Percentiles rank a stretch among this genome's conserved stretches.
Evolutionary conservation across 2,797 vertebrate species (phyloP).

Genomic region (Hapalemur alaotrensis): DNA sequence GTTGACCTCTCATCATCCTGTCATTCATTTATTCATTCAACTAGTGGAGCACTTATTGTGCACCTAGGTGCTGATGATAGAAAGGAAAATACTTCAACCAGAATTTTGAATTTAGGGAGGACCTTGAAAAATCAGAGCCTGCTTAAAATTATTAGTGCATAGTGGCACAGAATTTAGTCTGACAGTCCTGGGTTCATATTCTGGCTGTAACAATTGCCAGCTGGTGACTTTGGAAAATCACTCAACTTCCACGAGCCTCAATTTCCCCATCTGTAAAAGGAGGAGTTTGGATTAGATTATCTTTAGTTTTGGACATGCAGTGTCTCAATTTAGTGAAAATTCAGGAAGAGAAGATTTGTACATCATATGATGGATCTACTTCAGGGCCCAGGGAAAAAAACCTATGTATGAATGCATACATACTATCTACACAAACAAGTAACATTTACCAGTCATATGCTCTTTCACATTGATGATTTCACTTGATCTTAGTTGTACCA

Average conservation of each 20-base stretch:
- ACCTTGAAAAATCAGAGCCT: not conserved
- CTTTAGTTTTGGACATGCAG: not conserved
- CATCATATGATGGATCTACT: not conserved
- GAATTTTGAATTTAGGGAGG: not conserved
- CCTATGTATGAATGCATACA: not conserved
- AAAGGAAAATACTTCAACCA: not conserved
- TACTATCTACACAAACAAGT: not conserved
- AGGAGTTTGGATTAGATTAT: not conserved
- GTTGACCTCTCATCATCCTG: not conserved
- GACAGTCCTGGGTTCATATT: not conserved
- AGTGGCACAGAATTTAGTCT: not conserved
- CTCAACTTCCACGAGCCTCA: not conserved
- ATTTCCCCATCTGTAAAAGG: not conserved
- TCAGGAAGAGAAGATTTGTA: not conserved
- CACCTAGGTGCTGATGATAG: not conserved
- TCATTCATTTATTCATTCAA: not conserved
- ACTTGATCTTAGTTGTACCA: not conserved
- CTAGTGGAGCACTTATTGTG: not conserved
- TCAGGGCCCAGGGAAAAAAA: not conserved
- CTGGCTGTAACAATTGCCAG: not conserved
- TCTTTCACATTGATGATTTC: not conserved
- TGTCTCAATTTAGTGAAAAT: not conserved
- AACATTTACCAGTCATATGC: not conserved
- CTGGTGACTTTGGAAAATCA: not conserved
- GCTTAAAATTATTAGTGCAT: not conserved